Evolutionary conservation across 2,113 vertebrate species (phyloP).

Genomic region (Calyptommatus sinebrachiatus): DNA sequence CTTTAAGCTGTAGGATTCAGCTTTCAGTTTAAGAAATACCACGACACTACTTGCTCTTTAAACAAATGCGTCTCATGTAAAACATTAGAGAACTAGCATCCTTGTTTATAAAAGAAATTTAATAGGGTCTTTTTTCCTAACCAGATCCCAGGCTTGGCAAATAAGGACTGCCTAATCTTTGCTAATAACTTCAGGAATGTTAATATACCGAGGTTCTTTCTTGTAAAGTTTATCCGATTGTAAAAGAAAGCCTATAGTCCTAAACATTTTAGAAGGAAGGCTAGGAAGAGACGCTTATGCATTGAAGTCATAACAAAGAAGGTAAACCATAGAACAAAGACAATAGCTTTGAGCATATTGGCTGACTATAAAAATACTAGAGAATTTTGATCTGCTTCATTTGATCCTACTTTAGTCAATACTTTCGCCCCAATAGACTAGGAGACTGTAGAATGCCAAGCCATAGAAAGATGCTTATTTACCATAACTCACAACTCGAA

Average conservation of each 20-base stretch:
- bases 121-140: background rate
- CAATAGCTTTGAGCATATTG: background rate
- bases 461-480: background rate
- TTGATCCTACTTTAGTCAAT: background rate
- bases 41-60: background rate
- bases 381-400: background rate
- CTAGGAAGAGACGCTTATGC: background rate
- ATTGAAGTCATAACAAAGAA: background rate
- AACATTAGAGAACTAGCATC: background rate
- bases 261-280: background rate
- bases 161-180: background rate
- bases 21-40: background rate
- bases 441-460: background rate
- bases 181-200: conserved; percentile 17
- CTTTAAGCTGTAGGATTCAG: background rate
- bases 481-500: no score
- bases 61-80: conserved; percentile 5
- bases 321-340: background rate
- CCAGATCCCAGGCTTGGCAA: background rate
- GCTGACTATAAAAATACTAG: background rate
- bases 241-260: background rate
- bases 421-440: background rate
- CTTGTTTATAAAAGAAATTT: conserved; percentile 7
- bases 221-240: background rate
- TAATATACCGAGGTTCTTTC: background rate